Evolutionary conservation across 2,797 vertebrate species (phyloP).

Genomic region (Serranus cabrilla): DNA sequence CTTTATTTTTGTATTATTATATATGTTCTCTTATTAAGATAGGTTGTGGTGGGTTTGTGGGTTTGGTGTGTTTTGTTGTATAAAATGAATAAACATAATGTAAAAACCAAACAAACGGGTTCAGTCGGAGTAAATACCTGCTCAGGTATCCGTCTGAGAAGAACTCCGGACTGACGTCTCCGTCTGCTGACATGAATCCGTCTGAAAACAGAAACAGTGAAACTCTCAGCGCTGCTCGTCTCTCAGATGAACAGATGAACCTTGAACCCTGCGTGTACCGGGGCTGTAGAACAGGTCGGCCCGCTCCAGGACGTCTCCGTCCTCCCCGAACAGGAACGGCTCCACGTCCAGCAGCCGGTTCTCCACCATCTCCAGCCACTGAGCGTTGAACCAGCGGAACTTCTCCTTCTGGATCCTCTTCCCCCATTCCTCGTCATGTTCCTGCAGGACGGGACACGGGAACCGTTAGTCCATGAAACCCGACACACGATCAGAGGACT

Average conservation of each 20-base stretch:
- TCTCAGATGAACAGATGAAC: no score
- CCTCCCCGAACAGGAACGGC: conserved; percentile 89
- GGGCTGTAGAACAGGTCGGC: conserved; percentile 91
- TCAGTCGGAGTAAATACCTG: conserved; percentile 87
- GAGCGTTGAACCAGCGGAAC: conserved; percentile 94
- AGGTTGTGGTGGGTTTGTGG: no score
- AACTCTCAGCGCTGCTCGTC: no score
- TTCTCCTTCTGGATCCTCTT: conserved; percentile 94
- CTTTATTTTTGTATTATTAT: no score
- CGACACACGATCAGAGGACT: no score
- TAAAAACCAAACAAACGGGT: no score
- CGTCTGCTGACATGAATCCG: conserved; percentile 88
- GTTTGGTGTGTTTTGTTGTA: no score
- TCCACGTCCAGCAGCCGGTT: conserved; percentile 90
- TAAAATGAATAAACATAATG: no score
- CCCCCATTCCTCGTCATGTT: conserved; percentile 93
- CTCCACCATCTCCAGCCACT: conserved; percentile 97
- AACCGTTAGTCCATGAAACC: no score
- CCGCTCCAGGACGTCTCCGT: conserved; percentile 91
- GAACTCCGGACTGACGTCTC: conserved; percentile 90
- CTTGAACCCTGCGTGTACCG: conserved; percentile 78
- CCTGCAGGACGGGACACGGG: conserved; percentile 75
- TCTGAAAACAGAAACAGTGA: conserved; percentile 76
- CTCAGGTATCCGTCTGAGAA: conserved; percentile 86
- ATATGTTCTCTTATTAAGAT: no score